These are phyloP conservation scores for Chloropsis cyanopogon DNA, from an alignment of 2,113 vertebrate genomes.

Conservation along the genomic window DNA sequence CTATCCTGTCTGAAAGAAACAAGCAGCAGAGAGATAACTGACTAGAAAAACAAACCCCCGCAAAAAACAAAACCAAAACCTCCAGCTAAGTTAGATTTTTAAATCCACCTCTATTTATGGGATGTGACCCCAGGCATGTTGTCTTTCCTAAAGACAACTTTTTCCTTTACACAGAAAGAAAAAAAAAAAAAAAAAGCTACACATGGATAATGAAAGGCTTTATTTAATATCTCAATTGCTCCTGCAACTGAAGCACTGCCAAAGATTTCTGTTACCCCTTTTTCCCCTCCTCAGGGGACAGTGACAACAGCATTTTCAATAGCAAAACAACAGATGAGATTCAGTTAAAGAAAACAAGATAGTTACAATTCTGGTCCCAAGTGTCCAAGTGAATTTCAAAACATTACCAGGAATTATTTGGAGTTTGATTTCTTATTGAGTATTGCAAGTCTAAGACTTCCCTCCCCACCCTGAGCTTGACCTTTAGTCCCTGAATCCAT, in stretches of 20 bases:
- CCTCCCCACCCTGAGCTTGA: not conserved
- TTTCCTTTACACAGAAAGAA: not conserved
- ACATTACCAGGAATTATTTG: constrained; percentile 17
- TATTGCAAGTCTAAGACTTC: not conserved
- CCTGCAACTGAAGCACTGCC: constrained; percentile 50
- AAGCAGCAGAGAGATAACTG: not conserved
- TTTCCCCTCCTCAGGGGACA: constrained; percentile 49
- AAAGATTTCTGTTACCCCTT: constrained; percentile 28
- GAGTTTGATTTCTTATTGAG: constrained; percentile 16
- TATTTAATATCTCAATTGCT: constrained; percentile 50
- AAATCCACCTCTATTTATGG: constrained; percentile 33
- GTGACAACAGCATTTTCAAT: constrained; percentile 53
- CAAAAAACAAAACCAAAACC: constrained; percentile 11
- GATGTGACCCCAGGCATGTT: not conserved
- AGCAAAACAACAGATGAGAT: constrained; percentile 30
- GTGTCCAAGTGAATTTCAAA: constrained; percentile 27
- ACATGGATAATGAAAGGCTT: not conserved
- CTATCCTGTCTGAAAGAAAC: constrained; percentile 2
- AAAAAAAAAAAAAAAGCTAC: not conserved
- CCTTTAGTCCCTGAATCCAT: not conserved
- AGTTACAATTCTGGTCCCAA: constrained; percentile 28
- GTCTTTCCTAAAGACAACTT: constrained; percentile 23
- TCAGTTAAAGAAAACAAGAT: constrained; percentile 57
- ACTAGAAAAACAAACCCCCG: not conserved
- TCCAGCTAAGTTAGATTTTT: constrained; percentile 28